Evolutionary conservation across 2,888 invertebrate species (phyloP), one percentile per base, ranked within the genome.

Genomic region (Melieria omissa): DNA sequence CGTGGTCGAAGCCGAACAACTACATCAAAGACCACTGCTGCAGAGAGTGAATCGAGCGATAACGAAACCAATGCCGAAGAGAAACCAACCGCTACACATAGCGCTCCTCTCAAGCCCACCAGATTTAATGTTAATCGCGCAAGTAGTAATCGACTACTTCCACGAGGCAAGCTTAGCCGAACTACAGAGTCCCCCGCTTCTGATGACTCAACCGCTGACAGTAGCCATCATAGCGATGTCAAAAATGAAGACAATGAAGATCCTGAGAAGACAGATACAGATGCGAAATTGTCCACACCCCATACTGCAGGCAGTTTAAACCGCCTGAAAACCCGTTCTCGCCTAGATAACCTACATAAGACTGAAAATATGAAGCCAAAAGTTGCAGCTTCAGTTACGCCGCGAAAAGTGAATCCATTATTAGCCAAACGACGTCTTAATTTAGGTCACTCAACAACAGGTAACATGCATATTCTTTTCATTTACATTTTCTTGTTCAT

Each of bases 291-390:
- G 49, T 74, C 79, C 44, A 77, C 80, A 44, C 76, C 79, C n/a
- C 74, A 74, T 55, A 76, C 79, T 65, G 64, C 73, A 16, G 75
- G 74, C 65, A 83, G 86, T 49, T 76, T 86, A 14, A 86, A 86
- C 79, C 85, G 86, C 76, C 80, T 87, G 67, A 86, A 86, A 78
- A 82, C 78, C 74, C 85, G 87, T 69, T 86, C 86, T 80, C 85
- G 86, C 75, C 82, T 86, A 71, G 84, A 85, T 79, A 78, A 75
- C n/a, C 81, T 82, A 76, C 78, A 83, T 75, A 86, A 86, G 83
- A 85, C 85, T 85, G 83, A 85, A 73, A 83, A 78, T 77, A 76
- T 76, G 70, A 86, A 82, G 79, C 80, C 80, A 46, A 85, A 80
- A 67, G 80, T 77, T 57, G 77, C 79, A 10, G 70, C 82, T 9